phyloP scores from a whole-genome alignment of 2,888 invertebrate species.

The Nycteola revayana region DNA sequence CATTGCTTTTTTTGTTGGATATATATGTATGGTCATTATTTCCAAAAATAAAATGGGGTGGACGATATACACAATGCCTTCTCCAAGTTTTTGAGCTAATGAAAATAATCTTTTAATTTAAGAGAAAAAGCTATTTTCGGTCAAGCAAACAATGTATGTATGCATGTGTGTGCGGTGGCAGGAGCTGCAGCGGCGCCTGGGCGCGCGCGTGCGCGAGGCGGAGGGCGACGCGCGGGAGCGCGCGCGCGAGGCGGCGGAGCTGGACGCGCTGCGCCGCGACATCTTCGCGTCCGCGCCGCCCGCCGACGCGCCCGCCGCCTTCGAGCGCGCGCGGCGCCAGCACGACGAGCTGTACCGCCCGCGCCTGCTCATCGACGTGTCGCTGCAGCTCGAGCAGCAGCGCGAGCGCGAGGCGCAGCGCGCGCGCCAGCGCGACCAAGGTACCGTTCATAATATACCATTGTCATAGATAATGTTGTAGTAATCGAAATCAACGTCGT shows the following conservation, averaged over 20 bases:
- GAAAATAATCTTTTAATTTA: too few relatives aligned
- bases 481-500: too few relatives aligned
- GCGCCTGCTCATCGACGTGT: constrained; percentile 88
- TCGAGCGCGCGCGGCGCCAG: constrained; percentile 67
- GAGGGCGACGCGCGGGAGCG: constrained; percentile 95
- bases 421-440: constrained; percentile 45
- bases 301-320: not conserved
- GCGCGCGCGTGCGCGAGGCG: constrained; percentile 96
- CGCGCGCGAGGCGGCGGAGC: constrained; percentile 92
- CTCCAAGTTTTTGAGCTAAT: too few relatives aligned
- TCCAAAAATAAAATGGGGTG: too few relatives aligned
- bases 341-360: constrained; percentile 93
- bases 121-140: too few relatives aligned
- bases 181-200: constrained; percentile 94
- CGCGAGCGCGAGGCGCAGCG: constrained; percentile 79
- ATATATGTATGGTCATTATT: too few relatives aligned
- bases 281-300: constrained; percentile 79
- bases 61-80: too few relatives aligned
- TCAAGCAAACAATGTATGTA: too few relatives aligned
- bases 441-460: too few relatives aligned
- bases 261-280: constrained; percentile 85
- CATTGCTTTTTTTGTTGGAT: too few relatives aligned
- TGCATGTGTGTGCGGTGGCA: constrained; percentile 58
- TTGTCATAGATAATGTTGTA: too few relatives aligned
- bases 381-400: constrained; percentile 82